Evolutionary conservation across 2,797 vertebrate genomes (phyloP), one percentile per base, ranked within the genome.

Genomic region (Choloepus didactylus): DNA sequence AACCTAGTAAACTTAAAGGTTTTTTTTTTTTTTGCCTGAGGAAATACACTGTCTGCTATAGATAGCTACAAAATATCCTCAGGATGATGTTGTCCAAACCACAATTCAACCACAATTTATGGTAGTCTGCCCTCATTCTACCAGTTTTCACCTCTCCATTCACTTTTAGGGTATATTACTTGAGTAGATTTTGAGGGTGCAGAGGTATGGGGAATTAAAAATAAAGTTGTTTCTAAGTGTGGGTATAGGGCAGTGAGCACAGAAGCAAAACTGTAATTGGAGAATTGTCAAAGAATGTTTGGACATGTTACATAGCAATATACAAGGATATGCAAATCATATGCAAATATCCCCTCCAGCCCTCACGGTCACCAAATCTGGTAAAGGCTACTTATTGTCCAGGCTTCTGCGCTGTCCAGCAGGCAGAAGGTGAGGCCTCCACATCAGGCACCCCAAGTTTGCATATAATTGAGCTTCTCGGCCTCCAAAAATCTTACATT

Each of bases 401-500:
- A 2, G 16, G 54, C 62, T 27, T 85, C 15, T 9, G 14, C 19
- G 3, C 49, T 76, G 92, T 49, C 67, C 92, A 54, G 31, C 8
- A 25, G 59, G 56, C 80, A 77, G 87, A 93, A 54, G 27, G 59
- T 41, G 75, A 59, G 44, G 31, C 66, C 60, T 29, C 16, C 87
- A 49, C 15, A 59, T 56, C 80, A 87, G 46, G n/a, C 93, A 95
- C 84, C 64, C 96, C 89, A 95, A 67, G 81, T 96, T 97, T 97
- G 94, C 96, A 86, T 89, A 35, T 83, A 96, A 96, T 96, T 70
- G 96, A 95, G 95, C 73, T 97, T 96, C 77, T 29, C 41, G 94
- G 70, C 94, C 97, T 98, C 54, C 87, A 93, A 97, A 98, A 98
- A 95, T 97, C 97, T 97, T 98, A 97, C 96, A 96, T 98, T 98